A percentile compares a stretch with the other conserved stretches of the same genome.
Conservation (phyloP, 2,113 vertebrate species). For the Cromileptes altivelis region DNA sequence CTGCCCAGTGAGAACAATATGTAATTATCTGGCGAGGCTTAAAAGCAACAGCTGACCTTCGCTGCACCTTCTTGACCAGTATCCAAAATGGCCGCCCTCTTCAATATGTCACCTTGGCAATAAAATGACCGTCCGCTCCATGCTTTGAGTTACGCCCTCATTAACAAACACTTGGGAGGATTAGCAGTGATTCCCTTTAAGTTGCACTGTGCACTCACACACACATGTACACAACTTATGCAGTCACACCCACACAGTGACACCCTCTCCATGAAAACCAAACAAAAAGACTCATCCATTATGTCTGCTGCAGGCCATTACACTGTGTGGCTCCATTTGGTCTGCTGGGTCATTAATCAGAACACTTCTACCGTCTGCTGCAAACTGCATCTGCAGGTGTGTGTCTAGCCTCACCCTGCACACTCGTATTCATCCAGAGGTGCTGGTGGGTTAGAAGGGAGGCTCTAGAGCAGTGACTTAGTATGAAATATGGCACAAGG, state of each 20-base stretch:
- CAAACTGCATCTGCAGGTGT: conserved; percentile 34
- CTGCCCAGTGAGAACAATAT: conserved; percentile 64
- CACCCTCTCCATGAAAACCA: conserved; percentile 32
- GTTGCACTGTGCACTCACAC: neutral
- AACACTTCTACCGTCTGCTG: conserved; percentile 8
- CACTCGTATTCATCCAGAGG: neutral
- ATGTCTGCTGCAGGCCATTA: conserved; percentile 42
- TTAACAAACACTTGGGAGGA: conserved; percentile 8
- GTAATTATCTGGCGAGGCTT: conserved; percentile 66
- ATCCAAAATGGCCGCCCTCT: conserved; percentile 76
- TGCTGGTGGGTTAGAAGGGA: conserved; percentile 4
- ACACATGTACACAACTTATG: neutral
- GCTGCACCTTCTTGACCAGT: conserved; percentile 56
- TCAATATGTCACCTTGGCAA: conserved; percentile 70
- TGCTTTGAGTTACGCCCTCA: conserved; percentile 13
- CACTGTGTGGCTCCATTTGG: conserved; percentile 43
- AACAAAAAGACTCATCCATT: conserved; percentile 46
- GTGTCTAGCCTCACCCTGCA: conserved; percentile 14
- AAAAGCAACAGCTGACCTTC: conserved; percentile 70
- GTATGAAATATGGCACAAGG: conserved; percentile 28
- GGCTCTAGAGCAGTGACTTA: conserved; percentile 11
- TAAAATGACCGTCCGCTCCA: neutral
- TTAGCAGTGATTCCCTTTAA: conserved; percentile 38
- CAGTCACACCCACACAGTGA: neutral
- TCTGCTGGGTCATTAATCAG: conserved; percentile 50